A percentile compares a stretch with the other conserved stretches of the same genome.
Conservation (phyloP, 2,888 invertebrate species). For the Apoderus coryli region DNA sequence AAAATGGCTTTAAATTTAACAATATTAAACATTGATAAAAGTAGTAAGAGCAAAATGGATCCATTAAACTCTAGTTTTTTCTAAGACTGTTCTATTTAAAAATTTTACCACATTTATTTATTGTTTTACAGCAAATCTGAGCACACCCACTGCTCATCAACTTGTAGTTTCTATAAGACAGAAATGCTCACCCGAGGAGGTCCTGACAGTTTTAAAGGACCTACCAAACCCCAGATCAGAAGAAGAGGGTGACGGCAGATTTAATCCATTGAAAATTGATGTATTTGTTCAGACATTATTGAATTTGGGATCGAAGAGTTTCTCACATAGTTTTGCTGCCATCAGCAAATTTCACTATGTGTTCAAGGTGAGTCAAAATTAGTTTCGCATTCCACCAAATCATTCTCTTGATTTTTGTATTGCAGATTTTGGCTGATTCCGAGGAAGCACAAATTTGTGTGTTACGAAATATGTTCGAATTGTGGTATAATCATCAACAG, state of each 20-base stretch:
- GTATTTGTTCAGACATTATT: conserved; percentile 93
- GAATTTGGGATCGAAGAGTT: conserved; percentile 89
- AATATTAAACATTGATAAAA: too few relatives aligned
- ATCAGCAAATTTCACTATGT: conserved; percentile 91
- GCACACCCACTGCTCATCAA: conserved; percentile 72
- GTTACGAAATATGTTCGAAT: conserved; percentile 78
- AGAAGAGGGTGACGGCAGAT: conserved; percentile 57
- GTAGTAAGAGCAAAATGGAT: too few relatives aligned
- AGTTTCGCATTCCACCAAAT: too few relatives aligned
- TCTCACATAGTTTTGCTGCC: conserved; percentile 97
- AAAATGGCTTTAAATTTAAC: too few relatives aligned
- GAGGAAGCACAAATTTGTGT: conserved; percentile 94
- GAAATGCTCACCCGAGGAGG: conserved; percentile 84
- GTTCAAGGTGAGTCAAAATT: conserved; percentile 58
- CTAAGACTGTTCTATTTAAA: too few relatives aligned
- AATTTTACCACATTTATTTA: too few relatives aligned
- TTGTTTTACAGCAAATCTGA: conserved; percentile 52
- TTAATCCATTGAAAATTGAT: conserved; percentile 89
- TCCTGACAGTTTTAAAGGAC: conserved; percentile 71
- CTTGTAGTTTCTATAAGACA: conserved; percentile 75
- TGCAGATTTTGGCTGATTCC: conserved; percentile 74
- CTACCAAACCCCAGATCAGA: conserved; percentile 69
- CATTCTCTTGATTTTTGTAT: conserved; percentile 12
- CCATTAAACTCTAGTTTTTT: too few relatives aligned
- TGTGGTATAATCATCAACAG: conserved; percentile 94